Percentiles rank a stretch among this genome's conserved stretches.
Conservation (phyloP, 2,797 vertebrate genomes). For the Mormyrops boulengeri region DNA sequence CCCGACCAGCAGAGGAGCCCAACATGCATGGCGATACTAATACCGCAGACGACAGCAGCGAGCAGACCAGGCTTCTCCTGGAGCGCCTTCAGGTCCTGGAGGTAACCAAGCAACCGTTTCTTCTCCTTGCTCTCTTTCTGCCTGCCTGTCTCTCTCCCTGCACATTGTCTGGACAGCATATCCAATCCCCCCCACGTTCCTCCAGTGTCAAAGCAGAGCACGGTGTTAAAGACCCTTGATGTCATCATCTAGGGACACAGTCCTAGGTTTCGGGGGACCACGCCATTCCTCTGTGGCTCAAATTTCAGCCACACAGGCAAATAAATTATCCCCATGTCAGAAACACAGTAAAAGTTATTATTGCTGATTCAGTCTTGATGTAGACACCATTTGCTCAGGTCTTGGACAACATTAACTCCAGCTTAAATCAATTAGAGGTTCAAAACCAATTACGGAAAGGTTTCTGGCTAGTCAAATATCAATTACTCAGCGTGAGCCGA, state of each 20-base stretch:
- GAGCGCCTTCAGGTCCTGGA: constrained; percentile 77
- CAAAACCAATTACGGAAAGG: constrained; percentile 33
- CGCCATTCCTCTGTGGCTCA: constrained; percentile 24
- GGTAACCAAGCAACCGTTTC: constrained; percentile 58
- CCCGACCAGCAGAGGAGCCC: constrained; percentile 25
- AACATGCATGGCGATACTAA: constrained; percentile 53
- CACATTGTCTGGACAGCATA: constrained; percentile 40
- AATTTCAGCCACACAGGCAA: constrained; percentile 35
- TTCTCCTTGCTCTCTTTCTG: background rate
- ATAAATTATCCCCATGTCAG: constrained; percentile 11
- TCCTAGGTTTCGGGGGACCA: background rate
- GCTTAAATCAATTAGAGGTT: constrained; percentile 29
- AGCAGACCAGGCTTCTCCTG: constrained; percentile 66
- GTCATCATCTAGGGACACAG: background rate
- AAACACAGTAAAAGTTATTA: constrained; percentile 25
- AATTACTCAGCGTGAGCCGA: constrained; percentile 17
- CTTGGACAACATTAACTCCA: constrained; percentile 40
- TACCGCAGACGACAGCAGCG: constrained; percentile 64
- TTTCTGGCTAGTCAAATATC: constrained; percentile 26
- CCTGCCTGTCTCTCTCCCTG: background rate
- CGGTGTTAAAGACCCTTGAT: background rate
- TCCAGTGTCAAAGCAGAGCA: constrained; percentile 32
- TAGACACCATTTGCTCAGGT: constrained; percentile 37
- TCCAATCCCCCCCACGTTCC: constrained; percentile 32
- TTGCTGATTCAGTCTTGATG: constrained; percentile 24